Evolutionary conservation across 1,140 invertebrate genomes (phyloP).

Genomic region (Drosophila willistoni): DNA sequence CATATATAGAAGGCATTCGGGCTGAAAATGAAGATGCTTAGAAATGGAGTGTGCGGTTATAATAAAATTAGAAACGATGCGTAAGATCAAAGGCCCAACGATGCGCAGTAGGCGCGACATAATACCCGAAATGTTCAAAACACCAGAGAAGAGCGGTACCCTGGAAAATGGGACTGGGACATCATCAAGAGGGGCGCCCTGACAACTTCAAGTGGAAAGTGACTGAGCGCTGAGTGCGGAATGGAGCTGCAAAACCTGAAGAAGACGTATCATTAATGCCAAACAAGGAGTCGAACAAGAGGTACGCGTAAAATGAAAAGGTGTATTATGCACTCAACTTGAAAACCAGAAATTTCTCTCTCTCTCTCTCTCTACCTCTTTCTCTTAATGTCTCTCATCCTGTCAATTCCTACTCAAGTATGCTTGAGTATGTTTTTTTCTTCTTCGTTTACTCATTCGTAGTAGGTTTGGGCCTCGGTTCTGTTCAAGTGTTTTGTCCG

Average conservation of each 20-base stretch:
- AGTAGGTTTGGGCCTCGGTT: slow-evolving; percentile 23
- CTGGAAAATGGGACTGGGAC: slow-evolving; percentile 57
- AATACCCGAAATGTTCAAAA: slow-evolving; percentile 74
- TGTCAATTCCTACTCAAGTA: slow-evolving; percentile 70
- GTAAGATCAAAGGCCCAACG: slow-evolving; percentile 73
- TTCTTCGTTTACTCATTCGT: background rate
- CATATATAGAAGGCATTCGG: slow-evolving; percentile 27
- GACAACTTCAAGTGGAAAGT: slow-evolving; percentile 80
- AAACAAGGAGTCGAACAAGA: slow-evolving; percentile 57
- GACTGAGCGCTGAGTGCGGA: slow-evolving; percentile 50
- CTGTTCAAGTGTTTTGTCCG: slow-evolving; percentile 20
- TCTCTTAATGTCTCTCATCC: slow-evolving; percentile 33
- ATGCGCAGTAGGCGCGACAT: slow-evolving; percentile 78
- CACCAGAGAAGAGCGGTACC: slow-evolving; percentile 42
- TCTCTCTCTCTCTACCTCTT: slow-evolving; percentile 17
- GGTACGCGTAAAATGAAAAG: slow-evolving; percentile 71
- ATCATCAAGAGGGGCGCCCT: slow-evolving; percentile 40
- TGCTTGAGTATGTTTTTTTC: slow-evolving; percentile 5
- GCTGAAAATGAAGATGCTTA: slow-evolving; percentile 72
- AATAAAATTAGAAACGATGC: slow-evolving; percentile 82
- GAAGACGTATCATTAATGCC: slow-evolving; percentile 82
- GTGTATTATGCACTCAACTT: slow-evolving; percentile 76
- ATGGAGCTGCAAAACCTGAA: slow-evolving; percentile 47
- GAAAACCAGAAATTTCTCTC: slow-evolving; percentile 11
- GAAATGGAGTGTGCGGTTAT: slow-evolving; percentile 68